Evolutionary conservation across 2,113 vertebrate species (phyloP), one percentile per base, ranked within the genome.

Genomic region (Chinchilla lanigera): DNA sequence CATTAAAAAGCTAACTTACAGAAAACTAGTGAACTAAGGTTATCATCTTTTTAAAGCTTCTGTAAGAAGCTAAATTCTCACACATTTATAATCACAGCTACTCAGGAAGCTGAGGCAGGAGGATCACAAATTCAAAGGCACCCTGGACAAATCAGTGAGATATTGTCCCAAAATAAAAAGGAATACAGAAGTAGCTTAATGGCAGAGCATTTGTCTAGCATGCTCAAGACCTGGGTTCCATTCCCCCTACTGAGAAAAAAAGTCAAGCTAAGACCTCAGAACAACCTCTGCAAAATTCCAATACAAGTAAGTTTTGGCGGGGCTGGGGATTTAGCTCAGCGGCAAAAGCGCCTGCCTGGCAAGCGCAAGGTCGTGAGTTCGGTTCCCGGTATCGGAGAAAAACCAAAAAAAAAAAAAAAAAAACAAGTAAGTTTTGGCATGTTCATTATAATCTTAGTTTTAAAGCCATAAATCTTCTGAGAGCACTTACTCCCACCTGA

Each of bases 31-130:
- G 20, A 90, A 63, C 10, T 56, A 75, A 35, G 33, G 26, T 78
- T 86, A 73, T 69, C n/a, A 73, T 84, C 52, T 95, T 90, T 94
- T 52, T 86, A 94, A 89, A 86, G 73, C 92, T 91, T 71, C 89
- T 60, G 80, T 28, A 89, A 95, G 87, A 94, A 73, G 69, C n/a
- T 24, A 12, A 73, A 20, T 73, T 22, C n/a, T 11, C 69, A 73
- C 20, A 11, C 38, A 73, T 41, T 20, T 41, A 20, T 73, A 73
- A 73, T 73, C 69, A 41, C 69, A 41, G 20, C 8, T 22, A 71
- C n/a, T 71, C n/a, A 20, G 35, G n/a, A 38, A 19, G 6, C 6
- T 38, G 19, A 71, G 69, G 69, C n/a, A 41, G 38, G 20, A 73
- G 69, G n/a, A 24, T 12, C 38, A 73, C 69, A 73, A 73, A 41